Evolutionary conservation across 2,888 invertebrate species (phyloP).

Genomic region (Aricia artaxerxes): DNA sequence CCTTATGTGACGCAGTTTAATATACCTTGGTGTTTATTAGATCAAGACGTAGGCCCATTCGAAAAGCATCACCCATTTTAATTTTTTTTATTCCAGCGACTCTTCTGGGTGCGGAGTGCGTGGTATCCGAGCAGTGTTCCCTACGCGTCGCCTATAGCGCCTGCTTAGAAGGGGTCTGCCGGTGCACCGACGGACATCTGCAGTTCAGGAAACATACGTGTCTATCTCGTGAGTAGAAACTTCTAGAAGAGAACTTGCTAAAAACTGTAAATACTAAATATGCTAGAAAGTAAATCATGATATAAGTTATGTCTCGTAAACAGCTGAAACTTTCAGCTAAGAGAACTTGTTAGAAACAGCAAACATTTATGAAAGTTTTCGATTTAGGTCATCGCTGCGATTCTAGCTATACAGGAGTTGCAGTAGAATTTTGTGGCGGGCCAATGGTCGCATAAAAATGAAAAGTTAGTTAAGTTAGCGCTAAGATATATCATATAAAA

Average conservation of each 20-base stretch:
- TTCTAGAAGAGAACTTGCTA: not conserved
- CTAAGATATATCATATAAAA: too few species aligned
- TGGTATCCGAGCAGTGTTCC: constrained; percentile 91
- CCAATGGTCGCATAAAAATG: not conserved
- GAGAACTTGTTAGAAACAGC: too few species aligned
- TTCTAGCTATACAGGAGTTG: not conserved
- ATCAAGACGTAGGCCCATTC: not conserved
- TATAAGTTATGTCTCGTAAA: not conserved
- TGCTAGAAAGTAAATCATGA: not conserved
- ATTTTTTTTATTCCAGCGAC: constrained; percentile 83
- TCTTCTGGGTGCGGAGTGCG: constrained; percentile 90
- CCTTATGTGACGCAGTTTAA: too few species aligned
- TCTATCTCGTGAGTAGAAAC: constrained; percentile 88
- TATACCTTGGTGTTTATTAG: not conserved
- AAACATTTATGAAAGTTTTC: too few species aligned
- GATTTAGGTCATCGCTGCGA: not conserved
- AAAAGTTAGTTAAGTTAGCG: not conserved
- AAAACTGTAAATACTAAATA: not conserved
- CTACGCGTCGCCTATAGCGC: constrained; percentile 93
- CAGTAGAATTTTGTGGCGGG: not conserved
- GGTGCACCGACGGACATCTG: constrained; percentile 90
- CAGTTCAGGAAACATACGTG: constrained; percentile 95
- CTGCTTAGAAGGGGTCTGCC: constrained; percentile 90
- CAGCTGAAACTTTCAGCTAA: too few species aligned
- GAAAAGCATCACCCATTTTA: not conserved